Evolutionary conservation across 2,797 vertebrate species (phyloP), one percentile per base, ranked within the genome.

Genomic region (Glossophaga mutica): DNA sequence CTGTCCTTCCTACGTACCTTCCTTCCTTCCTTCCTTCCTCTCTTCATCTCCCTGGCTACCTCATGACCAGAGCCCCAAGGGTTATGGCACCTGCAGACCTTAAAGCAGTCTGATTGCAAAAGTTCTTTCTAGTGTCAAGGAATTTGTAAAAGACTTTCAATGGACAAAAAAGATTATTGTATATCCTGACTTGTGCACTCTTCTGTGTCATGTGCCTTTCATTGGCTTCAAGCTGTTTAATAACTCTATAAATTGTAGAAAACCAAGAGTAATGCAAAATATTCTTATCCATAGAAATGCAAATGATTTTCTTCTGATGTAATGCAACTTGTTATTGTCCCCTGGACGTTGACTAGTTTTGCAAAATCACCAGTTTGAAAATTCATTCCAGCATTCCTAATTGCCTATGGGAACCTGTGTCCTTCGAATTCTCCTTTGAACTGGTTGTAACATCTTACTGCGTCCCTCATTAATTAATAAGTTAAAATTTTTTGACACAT

Each of bases 91-190:
- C 76, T 76, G 77, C 83, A 95, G 91, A 95, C 91, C 96, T 94
- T 96, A 95, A 94, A 95, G 74, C 77, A 89, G n/a, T 88, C 71
- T 93, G 84, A 93, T 89, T 96, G 46, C 82, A 96, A 92, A 29
- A 94, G 74, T 92, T 95, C 67, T 92, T 94, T 96, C 77, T 81
- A 91, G 70, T 91, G 86, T 96, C 96, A 96, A 88, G 71, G 78
- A 97, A 97, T 95, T 87, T 95, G 74, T 83, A 74, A 90, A 96
- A 94, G 37, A 96, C 55, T 59, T 84, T 91, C 52, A 95, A 94
- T 76, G 55, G 42, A 39, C 52, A 89, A 92, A 94, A 95, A 73
- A 59, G 37, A 92, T 95, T 92, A 92, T 26, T 85, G 37, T 39
- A 87, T 93, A 57, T 87, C 92, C 85, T 81, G 62, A 91, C 44